phyloP scores from a whole-genome alignment of 2,113 vertebrate species.

The Crotalus tigris region DNA sequence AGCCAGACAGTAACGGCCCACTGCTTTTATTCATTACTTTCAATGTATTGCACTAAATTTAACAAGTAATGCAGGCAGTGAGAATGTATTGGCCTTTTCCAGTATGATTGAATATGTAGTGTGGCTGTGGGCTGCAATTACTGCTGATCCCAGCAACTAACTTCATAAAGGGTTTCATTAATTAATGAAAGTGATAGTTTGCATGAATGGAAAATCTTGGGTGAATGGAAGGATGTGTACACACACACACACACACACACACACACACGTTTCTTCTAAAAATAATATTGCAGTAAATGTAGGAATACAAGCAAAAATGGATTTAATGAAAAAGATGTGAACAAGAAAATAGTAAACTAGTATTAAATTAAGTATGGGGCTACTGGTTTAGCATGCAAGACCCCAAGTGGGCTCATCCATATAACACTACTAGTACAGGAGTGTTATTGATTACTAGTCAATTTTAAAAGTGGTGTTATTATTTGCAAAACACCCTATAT shows the following conservation, averaged over 20 bases:
- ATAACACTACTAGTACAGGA: background rate
- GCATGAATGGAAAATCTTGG: slow-evolving; percentile 1
- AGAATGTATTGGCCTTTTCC: slow-evolving; percentile 78
- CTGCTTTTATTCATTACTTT: slow-evolving; percentile 78
- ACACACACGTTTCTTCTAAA: background rate
- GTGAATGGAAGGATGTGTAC: slow-evolving; percentile 11
- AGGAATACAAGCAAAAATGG: background rate
- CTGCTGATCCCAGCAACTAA: slow-evolving; percentile 73
- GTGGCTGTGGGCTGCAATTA: slow-evolving; percentile 33
- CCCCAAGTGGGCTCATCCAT: background rate
- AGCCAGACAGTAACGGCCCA: slow-evolving; percentile 73
- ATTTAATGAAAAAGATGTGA: background rate
- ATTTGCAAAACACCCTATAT: background rate
- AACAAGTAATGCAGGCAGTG: slow-evolving; percentile 76
- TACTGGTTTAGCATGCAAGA: background rate
- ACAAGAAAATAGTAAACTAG: background rate
- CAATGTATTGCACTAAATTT: slow-evolving; percentile 77
- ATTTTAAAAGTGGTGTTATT: background rate
- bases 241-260: background rate
- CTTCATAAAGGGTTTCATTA: slow-evolving; percentile 68
- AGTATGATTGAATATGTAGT: slow-evolving; percentile 56
- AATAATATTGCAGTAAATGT: background rate
- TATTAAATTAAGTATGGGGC: background rate
- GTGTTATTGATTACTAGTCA: background rate
- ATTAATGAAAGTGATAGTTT: slow-evolving; percentile 64